Conservation (phyloP, 2,797 vertebrate genomes). For the Anas bahamensis region DNA sequence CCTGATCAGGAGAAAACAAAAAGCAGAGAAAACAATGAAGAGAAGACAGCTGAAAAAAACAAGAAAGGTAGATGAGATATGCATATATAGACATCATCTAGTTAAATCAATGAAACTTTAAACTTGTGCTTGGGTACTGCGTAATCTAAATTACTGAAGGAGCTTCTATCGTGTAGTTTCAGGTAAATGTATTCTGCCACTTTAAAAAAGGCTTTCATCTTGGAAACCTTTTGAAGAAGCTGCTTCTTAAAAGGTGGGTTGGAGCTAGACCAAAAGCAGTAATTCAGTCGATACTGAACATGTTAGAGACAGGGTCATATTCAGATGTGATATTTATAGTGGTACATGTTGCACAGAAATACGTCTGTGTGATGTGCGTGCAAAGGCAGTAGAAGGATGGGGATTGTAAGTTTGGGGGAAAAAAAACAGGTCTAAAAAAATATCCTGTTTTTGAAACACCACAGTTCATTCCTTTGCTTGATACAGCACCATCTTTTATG, state of each 20-base stretch:
- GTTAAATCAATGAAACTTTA: conserved; percentile 25
- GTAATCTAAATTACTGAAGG: conserved; percentile 65
- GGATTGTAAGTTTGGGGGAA: neutral
- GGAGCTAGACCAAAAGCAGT: conserved; percentile 65
- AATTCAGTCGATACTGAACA: neutral
- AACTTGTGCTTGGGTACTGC: conserved; percentile 49
- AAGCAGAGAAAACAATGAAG: conserved; percentile 74
- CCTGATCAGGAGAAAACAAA: conserved; percentile 81
- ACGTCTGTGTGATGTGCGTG: neutral
- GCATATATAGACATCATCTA: neutral
- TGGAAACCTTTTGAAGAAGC: conserved; percentile 76
- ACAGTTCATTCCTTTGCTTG: neutral
- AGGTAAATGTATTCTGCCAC: conserved; percentile 76
- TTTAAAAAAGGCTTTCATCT: conserved; percentile 77
- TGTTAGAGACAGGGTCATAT: neutral
- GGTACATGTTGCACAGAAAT: neutral
- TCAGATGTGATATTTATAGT: neutral
- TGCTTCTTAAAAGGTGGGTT: conserved; percentile 76
- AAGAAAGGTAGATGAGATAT: conserved; percentile 78
- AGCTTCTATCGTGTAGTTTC: conserved; percentile 71
- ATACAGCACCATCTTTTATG: neutral
- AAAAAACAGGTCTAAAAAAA: neutral
- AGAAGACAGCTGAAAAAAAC: conserved; percentile 73
- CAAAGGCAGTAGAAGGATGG: neutral
- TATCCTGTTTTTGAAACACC: neutral